These are phyloP conservation scores for Ptychadena robeensis DNA, from an alignment of 2,797 vertebrate genomes.

Conservation along the genomic window DNA sequence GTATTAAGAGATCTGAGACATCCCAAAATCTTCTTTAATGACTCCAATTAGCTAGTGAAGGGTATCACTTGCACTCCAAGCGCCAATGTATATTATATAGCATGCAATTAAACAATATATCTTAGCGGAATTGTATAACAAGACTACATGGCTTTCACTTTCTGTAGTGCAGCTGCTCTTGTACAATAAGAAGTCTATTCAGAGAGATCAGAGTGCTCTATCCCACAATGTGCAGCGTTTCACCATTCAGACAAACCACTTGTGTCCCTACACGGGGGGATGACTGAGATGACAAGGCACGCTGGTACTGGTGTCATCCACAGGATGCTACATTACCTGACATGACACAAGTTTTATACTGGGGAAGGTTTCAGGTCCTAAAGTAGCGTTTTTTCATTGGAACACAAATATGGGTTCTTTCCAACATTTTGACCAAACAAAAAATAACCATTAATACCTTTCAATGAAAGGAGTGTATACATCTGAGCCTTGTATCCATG, in stretches of 20 bases:
- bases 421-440: neutral
- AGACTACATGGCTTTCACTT: neutral
- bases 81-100: too few relatives aligned
- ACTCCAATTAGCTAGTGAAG: too few relatives aligned
- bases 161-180: slow-evolving; percentile 7
- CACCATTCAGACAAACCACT: neutral
- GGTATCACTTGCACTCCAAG: too few relatives aligned
- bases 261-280: neutral
- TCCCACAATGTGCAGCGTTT: neutral
- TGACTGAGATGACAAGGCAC: neutral
- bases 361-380: neutral
- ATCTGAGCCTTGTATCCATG: too few relatives aligned
- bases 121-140: neutral
- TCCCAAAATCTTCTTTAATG: too few relatives aligned
- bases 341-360: slow-evolving; percentile 6
- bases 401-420: neutral
- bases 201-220: neutral
- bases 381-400: neutral
- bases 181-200: neutral
- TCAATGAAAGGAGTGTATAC: too few relatives aligned
- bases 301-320: neutral
- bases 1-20: too few relatives aligned
- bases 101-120: neutral
- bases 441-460: neutral
- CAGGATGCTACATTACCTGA: neutral